These are phyloP conservation scores for Taxidea taxus DNA, from an alignment of 2,113 vertebrate species.

Conservation along the genomic window DNA sequence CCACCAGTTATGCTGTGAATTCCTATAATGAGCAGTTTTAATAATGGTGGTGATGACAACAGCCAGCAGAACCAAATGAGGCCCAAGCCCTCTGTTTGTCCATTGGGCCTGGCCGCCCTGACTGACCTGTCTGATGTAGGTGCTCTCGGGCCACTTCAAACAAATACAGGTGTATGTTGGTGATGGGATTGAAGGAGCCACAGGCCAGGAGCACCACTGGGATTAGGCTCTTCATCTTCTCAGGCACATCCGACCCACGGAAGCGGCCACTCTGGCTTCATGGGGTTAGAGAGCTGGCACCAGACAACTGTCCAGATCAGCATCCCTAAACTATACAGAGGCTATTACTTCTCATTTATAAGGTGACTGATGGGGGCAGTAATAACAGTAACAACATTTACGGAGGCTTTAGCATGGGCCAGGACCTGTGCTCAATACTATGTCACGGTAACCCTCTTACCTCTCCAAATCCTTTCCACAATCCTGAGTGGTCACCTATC, in stretches of 20 bases:
- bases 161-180: conserved; percentile 94
- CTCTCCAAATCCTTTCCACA: neutral
- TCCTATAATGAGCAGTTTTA: neutral
- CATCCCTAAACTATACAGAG: neutral
- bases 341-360: neutral
- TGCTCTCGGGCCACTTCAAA: conserved; percentile 95
- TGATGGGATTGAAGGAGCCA: conserved; percentile 95
- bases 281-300: neutral
- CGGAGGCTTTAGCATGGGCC: neutral
- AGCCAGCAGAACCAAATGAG: neutral
- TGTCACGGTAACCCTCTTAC: neutral
- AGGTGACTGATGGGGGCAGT: neutral
- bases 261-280: conserved; percentile 67
- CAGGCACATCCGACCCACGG: neutral
- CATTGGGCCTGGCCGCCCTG: neutral
- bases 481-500: neutral
- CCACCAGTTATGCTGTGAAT: neutral
- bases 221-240: conserved; percentile 84
- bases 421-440: neutral
- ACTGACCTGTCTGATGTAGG: conserved; percentile 92
- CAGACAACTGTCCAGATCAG: neutral
- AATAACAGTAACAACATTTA: neutral
- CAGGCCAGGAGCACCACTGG: conserved; percentile 92
- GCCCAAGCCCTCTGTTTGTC: neutral
- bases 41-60: neutral